phyloP scores from a whole-genome alignment of 1,140 invertebrate species.

The Octopus sinensis region DNA sequence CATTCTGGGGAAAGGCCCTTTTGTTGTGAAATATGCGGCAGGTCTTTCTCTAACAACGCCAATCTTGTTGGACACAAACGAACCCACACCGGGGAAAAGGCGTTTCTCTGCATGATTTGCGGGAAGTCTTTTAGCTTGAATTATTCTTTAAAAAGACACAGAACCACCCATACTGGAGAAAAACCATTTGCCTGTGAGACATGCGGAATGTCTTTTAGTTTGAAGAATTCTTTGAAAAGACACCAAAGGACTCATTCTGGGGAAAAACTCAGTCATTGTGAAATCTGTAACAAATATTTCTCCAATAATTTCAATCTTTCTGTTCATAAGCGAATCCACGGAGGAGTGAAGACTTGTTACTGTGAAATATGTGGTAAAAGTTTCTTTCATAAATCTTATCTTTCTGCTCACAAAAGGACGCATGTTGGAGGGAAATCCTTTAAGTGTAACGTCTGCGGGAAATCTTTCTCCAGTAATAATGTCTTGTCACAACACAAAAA shows the following conservation, averaged over 20 bases:
- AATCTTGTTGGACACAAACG: too few species aligned
- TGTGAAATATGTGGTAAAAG: conserved; percentile 31
- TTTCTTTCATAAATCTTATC: conserved; percentile 12
- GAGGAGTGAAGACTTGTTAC: background rate
- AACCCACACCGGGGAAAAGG: background rate
- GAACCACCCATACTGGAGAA: background rate
- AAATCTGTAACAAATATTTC: background rate
- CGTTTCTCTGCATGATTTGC: background rate
- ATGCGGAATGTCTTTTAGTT: background rate
- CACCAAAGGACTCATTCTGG: background rate
- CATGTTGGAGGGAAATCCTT: conserved; percentile 4
- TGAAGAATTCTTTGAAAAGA: background rate
- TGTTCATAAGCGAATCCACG: conserved; percentile 5
- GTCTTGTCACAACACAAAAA: conserved; percentile 46
- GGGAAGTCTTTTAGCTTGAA: background rate
- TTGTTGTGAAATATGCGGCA: background rate
- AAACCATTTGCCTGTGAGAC: background rate
- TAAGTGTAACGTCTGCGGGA: conserved; percentile 25
- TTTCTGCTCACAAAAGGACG: background rate
- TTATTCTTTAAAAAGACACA: background rate
- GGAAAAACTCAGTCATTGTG: background rate
- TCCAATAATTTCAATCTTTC: background rate
- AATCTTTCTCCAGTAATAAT: conserved; percentile 28
- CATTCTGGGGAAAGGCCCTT: background rate
- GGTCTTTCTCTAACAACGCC: background rate